Base-by-base conservation (phyloP, 1,140 invertebrate genomes). In the Penaeus japonicus region DNA sequence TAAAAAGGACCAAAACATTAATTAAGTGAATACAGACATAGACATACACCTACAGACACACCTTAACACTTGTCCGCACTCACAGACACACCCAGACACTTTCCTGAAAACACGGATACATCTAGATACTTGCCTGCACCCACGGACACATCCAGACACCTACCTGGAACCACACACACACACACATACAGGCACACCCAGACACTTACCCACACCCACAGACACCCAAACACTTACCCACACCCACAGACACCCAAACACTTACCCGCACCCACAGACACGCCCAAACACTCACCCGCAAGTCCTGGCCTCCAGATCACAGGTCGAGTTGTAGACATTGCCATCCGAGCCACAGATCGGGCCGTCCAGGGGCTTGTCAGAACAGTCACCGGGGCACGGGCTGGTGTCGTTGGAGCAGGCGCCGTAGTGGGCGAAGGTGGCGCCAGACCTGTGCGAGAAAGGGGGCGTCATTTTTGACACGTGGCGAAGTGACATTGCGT, bases 301-400 rank as follows among this genome's bases (percentile, higher is more conserved):
- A 70, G 97, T 98, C 5, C 96, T 93, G 79, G 96, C 94, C 92
- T 97, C 97, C 96, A 99, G 97, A 91, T 97, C 96, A 92, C 98
- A 99, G 10, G 97, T 97, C 86, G 96, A 98, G 91, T 96, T 96
- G 93, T 99, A 99, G 0, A 98, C 97, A 91, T 97, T 97, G 47
- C 97, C 97, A 92, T 99, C 84, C 18, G 90, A 91, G 17, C 96
- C 97, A 92, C 98, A 99, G 90, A 98, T 95, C 0, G 97, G 97
- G 24, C 97, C 96, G 91, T 97, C 96, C 75, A 96, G 93, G 0
- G 96, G 96, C 0, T 96, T 96, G 90, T 95, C 95, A 24, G 96
- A 95, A 92, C 97, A 98, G 89, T 96, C 95, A 0, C 97, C 95
- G 0, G 97, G 97, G 91, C 97, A 98, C 24, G 78, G 55, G 22